A percentile compares a stretch with the other conserved stretches of the same genome.
phyloP scores from a whole-genome alignment of 1,140 invertebrate genomes.

The Ruditapes philippinarum region DNA sequence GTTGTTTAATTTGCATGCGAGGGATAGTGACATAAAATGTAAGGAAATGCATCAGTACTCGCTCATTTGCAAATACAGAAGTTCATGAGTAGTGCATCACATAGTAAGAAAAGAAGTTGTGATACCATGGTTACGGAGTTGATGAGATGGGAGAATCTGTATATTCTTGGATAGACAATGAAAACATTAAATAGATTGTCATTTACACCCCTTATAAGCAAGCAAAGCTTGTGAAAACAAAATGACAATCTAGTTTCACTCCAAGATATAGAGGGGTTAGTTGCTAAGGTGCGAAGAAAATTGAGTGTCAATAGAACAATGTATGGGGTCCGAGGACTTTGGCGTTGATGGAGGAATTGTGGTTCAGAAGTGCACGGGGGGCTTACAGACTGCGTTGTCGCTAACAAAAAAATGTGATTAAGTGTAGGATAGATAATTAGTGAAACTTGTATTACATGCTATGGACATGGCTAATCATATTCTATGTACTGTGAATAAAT shows the following conservation, averaged over 20 bases:
- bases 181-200: background rate
- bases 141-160: background rate
- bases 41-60: background rate
- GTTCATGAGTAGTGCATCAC: background rate
- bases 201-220: constrained; percentile 25
- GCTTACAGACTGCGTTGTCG: background rate
- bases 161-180: background rate
- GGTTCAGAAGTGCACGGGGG: background rate
- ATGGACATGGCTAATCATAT: background rate
- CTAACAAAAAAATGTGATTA: constrained; percentile 6
- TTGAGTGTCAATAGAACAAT: too few species aligned
- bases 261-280: background rate
- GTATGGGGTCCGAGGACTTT: too few species aligned
- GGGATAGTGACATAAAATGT: background rate
- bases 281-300: background rate
- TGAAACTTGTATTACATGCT: background rate
- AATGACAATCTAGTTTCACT: background rate
- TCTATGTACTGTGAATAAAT: background rate
- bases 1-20: background rate
- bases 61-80: background rate
- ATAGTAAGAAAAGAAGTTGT: background rate
- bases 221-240: background rate
- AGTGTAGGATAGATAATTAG: background rate
- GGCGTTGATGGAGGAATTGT: background rate
- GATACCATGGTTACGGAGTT: background rate